Evolutionary conservation across 2,888 invertebrate species (phyloP).

Genomic region (Eupithecia inturbata): DNA sequence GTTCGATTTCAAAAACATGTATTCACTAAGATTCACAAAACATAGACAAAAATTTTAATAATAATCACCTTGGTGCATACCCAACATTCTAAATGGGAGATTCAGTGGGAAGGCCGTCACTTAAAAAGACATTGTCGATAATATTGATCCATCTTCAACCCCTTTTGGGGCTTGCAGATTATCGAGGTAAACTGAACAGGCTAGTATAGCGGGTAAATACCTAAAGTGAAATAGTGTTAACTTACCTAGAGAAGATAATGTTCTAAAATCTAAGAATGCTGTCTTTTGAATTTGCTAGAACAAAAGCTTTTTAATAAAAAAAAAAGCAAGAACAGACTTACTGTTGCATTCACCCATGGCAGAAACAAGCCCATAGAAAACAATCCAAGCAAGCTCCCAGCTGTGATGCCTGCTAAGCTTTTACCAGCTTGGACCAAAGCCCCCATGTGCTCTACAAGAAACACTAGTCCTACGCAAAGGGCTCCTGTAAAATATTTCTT

Average conservation of each 20-base stretch:
- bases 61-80: background rate
- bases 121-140: background rate
- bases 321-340: slow-evolving; percentile 56
- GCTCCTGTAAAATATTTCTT: slow-evolving; percentile 65
- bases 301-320: background rate
- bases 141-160: background rate
- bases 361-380: slow-evolving; percentile 89
- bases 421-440: slow-evolving; percentile 88
- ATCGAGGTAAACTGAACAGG: background rate
- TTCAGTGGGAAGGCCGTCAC: background rate
- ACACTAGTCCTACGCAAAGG: slow-evolving; percentile 87
- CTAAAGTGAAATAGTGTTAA: background rate
- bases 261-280: background rate
- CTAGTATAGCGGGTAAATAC: background rate
- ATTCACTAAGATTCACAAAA: background rate
- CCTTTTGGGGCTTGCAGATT: background rate
- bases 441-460: slow-evolving; percentile 88
- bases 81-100: background rate
- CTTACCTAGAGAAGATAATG: background rate
- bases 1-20: background rate
- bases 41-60: background rate
- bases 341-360: slow-evolving; percentile 87
- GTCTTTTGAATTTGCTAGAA: background rate
- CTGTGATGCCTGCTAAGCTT: slow-evolving; percentile 88
- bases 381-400: slow-evolving; percentile 88